Conservation (phyloP, 2,888 invertebrate genomes). For the Macrostomum cliftonense region DNA sequence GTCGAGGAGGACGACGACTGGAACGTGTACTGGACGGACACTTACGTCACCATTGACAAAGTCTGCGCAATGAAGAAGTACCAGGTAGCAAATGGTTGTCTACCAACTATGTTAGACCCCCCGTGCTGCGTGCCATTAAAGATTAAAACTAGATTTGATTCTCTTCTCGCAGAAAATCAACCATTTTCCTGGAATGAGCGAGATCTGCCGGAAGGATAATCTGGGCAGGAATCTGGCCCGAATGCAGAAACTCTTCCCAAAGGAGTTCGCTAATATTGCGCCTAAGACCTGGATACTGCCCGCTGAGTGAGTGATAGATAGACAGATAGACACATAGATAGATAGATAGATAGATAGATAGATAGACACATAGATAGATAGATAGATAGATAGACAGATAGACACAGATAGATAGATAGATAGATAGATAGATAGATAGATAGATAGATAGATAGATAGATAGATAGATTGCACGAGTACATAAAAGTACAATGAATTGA, state of each 20-base stretch:
- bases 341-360: no score
- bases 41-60: constrained; percentile 61
- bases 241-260: constrained; percentile 67
- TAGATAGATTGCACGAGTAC: no score
- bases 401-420: no score
- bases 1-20: constrained; percentile 61
- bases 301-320: constrained; percentile 50
- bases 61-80: constrained; percentile 78
- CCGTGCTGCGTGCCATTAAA: no score
- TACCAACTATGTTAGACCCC: no score
- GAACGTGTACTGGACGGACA: constrained; percentile 78
- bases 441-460: no score
- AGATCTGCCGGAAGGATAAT: constrained; percentile 70
- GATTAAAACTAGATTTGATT: no score
- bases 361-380: no score
- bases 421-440: no score
- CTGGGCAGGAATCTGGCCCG: constrained; percentile 69
- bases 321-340: no score
- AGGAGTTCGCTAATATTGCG: constrained; percentile 65
- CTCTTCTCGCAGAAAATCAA: constrained; percentile 70
- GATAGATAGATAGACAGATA: no score
- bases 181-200: constrained; percentile 75
- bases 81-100: constrained; percentile 36
- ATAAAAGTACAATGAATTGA: no score
- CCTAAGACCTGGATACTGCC: constrained; percentile 84